Conservation (phyloP, 2,797 vertebrate genomes). For the Gambelia wislizenii region DNA sequence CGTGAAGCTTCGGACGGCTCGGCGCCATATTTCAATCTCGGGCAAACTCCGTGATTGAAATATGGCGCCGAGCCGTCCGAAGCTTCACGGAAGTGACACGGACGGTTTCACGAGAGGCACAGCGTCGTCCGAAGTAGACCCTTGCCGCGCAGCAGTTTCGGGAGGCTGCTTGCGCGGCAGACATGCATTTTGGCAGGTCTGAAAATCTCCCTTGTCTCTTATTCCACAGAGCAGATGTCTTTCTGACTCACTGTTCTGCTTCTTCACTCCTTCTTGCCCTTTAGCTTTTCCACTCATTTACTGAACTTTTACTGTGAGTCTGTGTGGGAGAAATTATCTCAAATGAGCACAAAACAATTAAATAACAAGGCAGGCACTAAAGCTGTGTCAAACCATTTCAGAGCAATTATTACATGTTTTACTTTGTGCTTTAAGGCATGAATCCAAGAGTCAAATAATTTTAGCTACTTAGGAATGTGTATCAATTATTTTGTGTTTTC, state of each 20-base stretch:
- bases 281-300: not conserved
- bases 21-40: too few relatives aligned
- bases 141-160: too few relatives aligned
- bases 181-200: too few relatives aligned
- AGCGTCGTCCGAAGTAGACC: too few relatives aligned
- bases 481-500: constrained; percentile 38
- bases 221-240: not conserved
- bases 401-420: constrained; percentile 23
- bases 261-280: not conserved
- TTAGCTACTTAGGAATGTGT: constrained; percentile 29
- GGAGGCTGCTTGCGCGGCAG: too few relatives aligned
- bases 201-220: not conserved
- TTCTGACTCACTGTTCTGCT: not conserved
- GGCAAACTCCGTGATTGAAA: too few relatives aligned
- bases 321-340: constrained; percentile 8
- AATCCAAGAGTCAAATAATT: constrained; percentile 46
- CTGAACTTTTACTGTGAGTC: not conserved
- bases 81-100: too few relatives aligned
- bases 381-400: not conserved
- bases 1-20: too few relatives aligned
- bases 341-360: constrained; percentile 24
- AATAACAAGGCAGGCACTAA: constrained; percentile 37
- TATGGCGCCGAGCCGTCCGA: too few relatives aligned
- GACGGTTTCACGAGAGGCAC: too few relatives aligned
- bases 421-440: constrained; percentile 41